Conservation (phyloP, 2,888 invertebrate species). For the Phaonia tiefii region DNA sequence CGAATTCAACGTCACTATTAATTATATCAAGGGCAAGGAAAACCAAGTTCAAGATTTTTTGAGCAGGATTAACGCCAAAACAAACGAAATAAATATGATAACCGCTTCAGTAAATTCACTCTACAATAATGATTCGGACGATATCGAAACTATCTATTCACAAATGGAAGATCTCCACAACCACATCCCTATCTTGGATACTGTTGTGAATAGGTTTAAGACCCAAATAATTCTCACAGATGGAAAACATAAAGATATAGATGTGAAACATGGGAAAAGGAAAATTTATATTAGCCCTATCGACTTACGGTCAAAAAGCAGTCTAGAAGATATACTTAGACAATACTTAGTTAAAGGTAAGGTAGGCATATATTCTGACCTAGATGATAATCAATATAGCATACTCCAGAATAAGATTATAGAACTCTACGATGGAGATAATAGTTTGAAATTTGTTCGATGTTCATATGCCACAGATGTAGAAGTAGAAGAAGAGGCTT, state of each 20-base stretch:
- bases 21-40: conserved; percentile 44
- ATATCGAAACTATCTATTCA: conserved; percentile 34
- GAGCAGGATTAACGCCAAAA: conserved; percentile 35
- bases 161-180: conserved; percentile 48
- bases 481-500: conserved; percentile 57
- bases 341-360: conserved; percentile 42
- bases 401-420: conserved; percentile 61
- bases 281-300: conserved; percentile 36
- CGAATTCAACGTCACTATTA: conserved; percentile 2
- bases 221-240: conserved; percentile 53
- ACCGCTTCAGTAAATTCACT: not conserved
- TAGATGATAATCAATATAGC: conserved; percentile 47
- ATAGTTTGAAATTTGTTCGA: conserved; percentile 57
- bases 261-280: conserved; percentile 44
- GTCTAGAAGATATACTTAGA: conserved; percentile 45
- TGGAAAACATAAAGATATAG: conserved; percentile 34
- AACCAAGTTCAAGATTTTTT: conserved; percentile 43
- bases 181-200: conserved; percentile 52
- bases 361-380: conserved; percentile 54
- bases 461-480: conserved; percentile 59
- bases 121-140: conserved; percentile 30
- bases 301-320: conserved; percentile 49
- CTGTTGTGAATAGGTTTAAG: conserved; percentile 52
- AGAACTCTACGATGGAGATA: conserved; percentile 48
- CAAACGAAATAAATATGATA: conserved; percentile 26